Evolutionary conservation across 53 echinoderm and acorn worm genomes (phyloP).

Genomic region (Luidia sarsii): DNA sequence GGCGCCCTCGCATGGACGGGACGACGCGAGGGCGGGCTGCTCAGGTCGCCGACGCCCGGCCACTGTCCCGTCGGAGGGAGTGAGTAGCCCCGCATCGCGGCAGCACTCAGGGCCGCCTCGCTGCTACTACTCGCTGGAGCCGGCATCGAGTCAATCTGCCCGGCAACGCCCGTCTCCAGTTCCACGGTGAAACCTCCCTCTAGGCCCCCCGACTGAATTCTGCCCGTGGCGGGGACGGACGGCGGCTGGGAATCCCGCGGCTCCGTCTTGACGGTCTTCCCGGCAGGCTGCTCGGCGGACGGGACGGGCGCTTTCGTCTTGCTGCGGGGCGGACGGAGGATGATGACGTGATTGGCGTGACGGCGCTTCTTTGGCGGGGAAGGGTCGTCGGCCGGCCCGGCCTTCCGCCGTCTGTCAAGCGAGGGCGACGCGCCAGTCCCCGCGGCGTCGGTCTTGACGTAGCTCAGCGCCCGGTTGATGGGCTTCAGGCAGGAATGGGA

Average conservation of each 20-base stretch:
- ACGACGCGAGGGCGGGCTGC: neutral
- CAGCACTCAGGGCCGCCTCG: too few relatives aligned
- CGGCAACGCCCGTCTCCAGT: conserved; percentile 20
- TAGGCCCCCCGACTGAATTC: neutral
- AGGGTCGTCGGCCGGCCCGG: neutral
- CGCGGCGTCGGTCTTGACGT: neutral
- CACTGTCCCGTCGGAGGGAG: too few relatives aligned
- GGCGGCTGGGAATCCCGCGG: neutral
- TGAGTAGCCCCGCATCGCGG: too few relatives aligned
- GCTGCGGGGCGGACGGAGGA: conserved; percentile 56
- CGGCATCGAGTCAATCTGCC: too few relatives aligned
- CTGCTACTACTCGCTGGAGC: too few relatives aligned
- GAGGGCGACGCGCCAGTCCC: neutral
- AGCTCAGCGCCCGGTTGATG: neutral
- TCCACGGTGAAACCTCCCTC: conserved; percentile 28
- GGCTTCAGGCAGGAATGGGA: neutral
- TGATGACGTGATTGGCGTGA: conserved; percentile 73
- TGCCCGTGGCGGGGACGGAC: too few relatives aligned
- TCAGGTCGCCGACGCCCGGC: too few relatives aligned
- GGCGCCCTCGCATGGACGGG: too few relatives aligned
- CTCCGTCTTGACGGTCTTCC: too few relatives aligned
- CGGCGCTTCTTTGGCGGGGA: conserved; percentile 67
- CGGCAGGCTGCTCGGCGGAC: conserved; percentile 21
- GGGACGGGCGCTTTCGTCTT: conserved; percentile 36
- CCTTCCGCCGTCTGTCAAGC: neutral